These are phyloP conservation scores for Urocitellus parryii DNA, from an alignment of 2,113 vertebrate species.

Conservation along the genomic window DNA sequence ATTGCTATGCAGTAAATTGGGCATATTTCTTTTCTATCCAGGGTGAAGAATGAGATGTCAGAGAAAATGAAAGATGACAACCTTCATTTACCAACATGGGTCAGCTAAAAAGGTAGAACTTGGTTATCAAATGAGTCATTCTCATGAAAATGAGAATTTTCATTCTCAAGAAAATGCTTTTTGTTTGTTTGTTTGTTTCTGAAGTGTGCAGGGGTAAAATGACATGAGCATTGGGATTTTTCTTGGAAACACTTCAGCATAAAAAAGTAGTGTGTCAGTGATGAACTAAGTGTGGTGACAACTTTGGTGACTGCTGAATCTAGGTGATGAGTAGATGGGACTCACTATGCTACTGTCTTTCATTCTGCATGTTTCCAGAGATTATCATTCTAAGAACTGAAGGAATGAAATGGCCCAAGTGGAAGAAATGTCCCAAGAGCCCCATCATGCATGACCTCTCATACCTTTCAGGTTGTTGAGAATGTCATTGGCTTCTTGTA, in stretches of 20 bases:
- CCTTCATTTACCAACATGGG: background rate
- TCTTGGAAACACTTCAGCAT: background rate
- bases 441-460: background rate
- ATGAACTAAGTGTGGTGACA: background rate
- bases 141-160: too few relatives aligned
- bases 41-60: background rate
- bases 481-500: slow-evolving; percentile 95
- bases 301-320: background rate
- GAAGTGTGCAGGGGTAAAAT: background rate
- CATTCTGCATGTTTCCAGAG: background rate
- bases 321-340: background rate
- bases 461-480: slow-evolving; percentile 95
- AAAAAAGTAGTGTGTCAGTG: background rate
- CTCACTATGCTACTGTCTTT: background rate
- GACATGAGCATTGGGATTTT: background rate
- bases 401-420: background rate
- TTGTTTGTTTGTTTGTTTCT: background rate
- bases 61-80: background rate
- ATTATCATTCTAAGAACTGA: background rate
- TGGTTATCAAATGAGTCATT: background rate
- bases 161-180: background rate
- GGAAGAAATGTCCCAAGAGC: background rate
- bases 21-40: background rate
- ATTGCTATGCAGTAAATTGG: background rate
- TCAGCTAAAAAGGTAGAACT: background rate